These are phyloP conservation scores for Tetanocera ferruginea DNA, from an alignment of 2,888 invertebrate species.

Conservation along the genomic window DNA sequence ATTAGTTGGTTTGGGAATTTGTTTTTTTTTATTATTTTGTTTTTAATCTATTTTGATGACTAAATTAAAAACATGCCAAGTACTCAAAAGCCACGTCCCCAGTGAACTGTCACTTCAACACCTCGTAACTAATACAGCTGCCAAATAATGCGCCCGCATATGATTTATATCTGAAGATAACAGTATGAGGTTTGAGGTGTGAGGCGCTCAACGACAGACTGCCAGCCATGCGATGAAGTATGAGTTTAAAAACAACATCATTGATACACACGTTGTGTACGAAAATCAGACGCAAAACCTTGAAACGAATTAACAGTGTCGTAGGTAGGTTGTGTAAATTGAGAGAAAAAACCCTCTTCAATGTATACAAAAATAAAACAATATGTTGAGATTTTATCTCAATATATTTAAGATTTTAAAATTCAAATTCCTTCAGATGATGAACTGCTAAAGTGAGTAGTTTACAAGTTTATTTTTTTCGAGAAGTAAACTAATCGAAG, in stretches of 20 bases:
- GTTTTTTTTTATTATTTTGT: no score
- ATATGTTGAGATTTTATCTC: no score
- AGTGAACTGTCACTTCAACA: constrained; percentile 19
- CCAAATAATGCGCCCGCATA: not conserved
- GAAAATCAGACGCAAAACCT: not conserved
- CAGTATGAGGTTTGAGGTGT: not conserved
- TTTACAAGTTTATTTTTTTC: no score
- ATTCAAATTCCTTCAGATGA: no score
- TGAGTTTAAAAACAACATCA: not conserved
- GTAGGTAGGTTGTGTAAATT: not conserved
- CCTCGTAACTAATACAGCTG: not conserved
- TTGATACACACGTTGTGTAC: not conserved
- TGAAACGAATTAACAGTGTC: not conserved
- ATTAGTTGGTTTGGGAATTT: no score
- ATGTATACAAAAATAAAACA: no score
- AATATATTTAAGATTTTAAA: no score
- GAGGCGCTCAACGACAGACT: not conserved
- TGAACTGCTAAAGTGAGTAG: no score
- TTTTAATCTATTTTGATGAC: not conserved
- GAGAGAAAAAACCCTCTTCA: no score
- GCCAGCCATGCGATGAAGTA: no score
- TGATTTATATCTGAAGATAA: not conserved
- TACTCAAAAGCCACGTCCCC: not conserved
- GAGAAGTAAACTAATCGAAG: no score
- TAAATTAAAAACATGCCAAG: constrained; percentile 1